Evolutionary conservation across 2,797 vertebrate genomes (phyloP), one percentile per base, ranked within the genome.

Genomic region (Pampus argenteus): DNA sequence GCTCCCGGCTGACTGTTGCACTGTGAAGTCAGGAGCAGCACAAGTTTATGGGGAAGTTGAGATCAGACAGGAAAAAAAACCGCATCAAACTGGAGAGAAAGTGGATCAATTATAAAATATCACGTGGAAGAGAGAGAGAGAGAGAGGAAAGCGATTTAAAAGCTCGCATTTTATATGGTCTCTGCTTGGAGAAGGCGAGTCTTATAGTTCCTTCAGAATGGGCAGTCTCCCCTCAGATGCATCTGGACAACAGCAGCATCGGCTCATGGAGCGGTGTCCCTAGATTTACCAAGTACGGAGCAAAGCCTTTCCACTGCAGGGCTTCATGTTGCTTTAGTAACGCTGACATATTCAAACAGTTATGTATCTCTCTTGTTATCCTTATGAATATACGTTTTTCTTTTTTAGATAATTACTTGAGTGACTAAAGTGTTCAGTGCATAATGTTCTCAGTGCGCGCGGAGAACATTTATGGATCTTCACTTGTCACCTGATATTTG

Each of bases 81-180:
- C 52, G 18, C 71, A 84, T 86, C 72, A 83, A 82, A 79, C 67
- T 71, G 67, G 78, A 85, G 81, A 75, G 81, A 89, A 82, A 85
- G 77, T 70, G 78, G 78, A 63, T 90, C 84, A 94, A 94, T 95
- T 94, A 92, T 90, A 87, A 88, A 85, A 89, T 89, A 95, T 95
- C 96, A 96, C 94, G 94, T 96, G 94, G 86, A 93, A 62, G 81
- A 86, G 88, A 91, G 91, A 93, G 83, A 62, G 81, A 86, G 88
- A 91, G 91, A 93, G 83, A 82, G 83, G 80, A 93, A 85, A 71
- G 74, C 54, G 85, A 81, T 94, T 96, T 95, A 93, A 96, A 96
- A 94, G 93, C 94, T 93, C 90, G 80, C 88, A 90, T 76, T 91
- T 93, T 83, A 85, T 79, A 86, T 90, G 66, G 82, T 82, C 79